Evolutionary conservation across 2,113 vertebrate species (phyloP).

Genomic region (Sander vitreus): DNA sequence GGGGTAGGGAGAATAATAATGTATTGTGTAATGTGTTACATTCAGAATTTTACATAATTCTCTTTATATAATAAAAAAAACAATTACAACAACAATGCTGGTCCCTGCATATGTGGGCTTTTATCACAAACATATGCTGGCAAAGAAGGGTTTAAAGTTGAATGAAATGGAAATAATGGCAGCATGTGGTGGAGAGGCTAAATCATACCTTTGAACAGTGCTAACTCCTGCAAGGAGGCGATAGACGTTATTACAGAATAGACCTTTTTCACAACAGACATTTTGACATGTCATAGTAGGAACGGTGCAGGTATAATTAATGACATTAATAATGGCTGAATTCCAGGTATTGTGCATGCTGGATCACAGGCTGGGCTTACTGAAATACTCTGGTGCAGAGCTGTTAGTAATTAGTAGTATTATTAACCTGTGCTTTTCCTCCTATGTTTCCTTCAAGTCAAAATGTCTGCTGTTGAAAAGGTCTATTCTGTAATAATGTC

Average conservation of each 20-base stretch:
- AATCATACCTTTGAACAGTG: neutral
- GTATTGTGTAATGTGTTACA: neutral
- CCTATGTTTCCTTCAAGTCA: neutral
- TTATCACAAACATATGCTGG: too few relatives aligned
- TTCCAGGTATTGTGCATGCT: neutral
- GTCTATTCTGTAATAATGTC: neutral
- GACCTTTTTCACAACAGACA: neutral
- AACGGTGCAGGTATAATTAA: too few relatives aligned
- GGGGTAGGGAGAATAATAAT: too few relatives aligned
- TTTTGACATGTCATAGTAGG: neutral
- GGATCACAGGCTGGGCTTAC: neutral
- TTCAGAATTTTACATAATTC: neutral
- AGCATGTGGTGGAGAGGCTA: neutral
- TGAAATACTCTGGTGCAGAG: neutral
- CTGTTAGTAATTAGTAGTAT: too few relatives aligned
- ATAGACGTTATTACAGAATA: neutral
- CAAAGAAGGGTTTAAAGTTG: neutral
- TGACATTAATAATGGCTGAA: neutral
- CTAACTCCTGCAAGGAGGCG: neutral
- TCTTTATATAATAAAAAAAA: neutral
- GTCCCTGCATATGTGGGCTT: too few relatives aligned
- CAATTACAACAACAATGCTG: too few relatives aligned
- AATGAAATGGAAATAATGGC: neutral
- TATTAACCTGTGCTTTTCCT: neutral
- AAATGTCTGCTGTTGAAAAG: neutral